phyloP scores from a whole-genome alignment of 2,113 vertebrate species.

The Rhineura floridana region DNA sequence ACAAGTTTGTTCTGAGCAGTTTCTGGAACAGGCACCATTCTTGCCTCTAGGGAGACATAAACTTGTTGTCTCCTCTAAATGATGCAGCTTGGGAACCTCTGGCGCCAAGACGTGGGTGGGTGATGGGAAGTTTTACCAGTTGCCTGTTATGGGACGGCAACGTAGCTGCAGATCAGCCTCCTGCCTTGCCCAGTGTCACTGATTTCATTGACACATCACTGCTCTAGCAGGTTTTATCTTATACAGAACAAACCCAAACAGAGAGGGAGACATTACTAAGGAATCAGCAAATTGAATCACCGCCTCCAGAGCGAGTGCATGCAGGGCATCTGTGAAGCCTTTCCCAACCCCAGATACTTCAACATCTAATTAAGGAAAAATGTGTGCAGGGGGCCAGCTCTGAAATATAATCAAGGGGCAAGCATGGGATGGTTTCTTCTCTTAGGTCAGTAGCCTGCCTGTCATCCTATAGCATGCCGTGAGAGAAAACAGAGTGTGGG shows the following conservation, averaged over 20 bases:
- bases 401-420: conserved; percentile 37
- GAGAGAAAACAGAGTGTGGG: neutral
- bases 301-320: conserved; percentile 44
- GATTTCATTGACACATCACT: neutral
- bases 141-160: neutral
- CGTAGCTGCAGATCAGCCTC: neutral
- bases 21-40: neutral
- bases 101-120: rapidly evolving
- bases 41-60: neutral
- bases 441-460: conserved; percentile 29
- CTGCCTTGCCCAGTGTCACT: neutral
- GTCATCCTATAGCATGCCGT: rapidly evolving
- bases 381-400: conserved; percentile 9
- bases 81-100: neutral
- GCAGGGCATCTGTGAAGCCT: conserved; percentile 43
- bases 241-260: neutral
- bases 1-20: neutral
- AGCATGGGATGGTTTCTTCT: conserved; percentile 35
- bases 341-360: conserved; percentile 58
- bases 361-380: conserved; percentile 47
- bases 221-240: conserved; percentile 20
- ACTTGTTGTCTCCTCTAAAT: rapidly evolving
- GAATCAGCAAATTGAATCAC: conserved; percentile 59
- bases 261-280: conserved; percentile 34
- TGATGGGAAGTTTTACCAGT: rapidly evolving